Conservation (phyloP, 2,888 invertebrate genomes). For the Dryobota labecula region DNA sequence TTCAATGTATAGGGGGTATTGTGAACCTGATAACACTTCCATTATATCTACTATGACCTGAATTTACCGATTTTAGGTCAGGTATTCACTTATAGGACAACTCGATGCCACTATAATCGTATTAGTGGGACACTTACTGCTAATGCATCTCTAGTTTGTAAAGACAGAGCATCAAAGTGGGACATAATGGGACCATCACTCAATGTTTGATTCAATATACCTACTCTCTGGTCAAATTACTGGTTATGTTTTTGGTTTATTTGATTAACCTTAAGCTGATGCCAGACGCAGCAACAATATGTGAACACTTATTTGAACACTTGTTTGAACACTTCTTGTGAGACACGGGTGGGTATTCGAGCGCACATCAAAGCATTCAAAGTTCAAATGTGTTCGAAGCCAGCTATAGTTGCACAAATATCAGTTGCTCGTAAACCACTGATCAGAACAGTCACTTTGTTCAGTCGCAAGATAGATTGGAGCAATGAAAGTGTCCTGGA, state of each 20-base stretch:
- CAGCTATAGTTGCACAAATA: no score
- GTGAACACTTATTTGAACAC: no score
- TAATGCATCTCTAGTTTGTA: conserved; percentile 72
- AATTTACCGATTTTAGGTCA: conserved; percentile 40
- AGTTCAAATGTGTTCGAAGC: no score
- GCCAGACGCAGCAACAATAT: no score
- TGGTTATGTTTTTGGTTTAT: neutral
- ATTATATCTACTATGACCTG: conserved; percentile 1
- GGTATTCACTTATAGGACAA: conserved; percentile 63
- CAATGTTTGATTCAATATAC: no score
- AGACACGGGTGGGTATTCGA: no score
- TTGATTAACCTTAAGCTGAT: neutral
- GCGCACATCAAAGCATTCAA: no score
- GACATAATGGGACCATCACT: neutral
- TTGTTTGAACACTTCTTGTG: no score
- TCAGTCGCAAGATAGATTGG: no score
- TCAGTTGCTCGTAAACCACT: no score
- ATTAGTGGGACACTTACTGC: conserved; percentile 71
- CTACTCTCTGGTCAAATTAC: neutral
- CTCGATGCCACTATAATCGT: conserved; percentile 59
- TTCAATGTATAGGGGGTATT: neutral
- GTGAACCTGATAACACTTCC: neutral
- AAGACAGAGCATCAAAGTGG: conserved; percentile 43
- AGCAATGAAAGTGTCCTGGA: no score
- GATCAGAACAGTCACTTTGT: no score